Conservation (phyloP, 2,888 invertebrate genomes). For the Sinopyrophorus schimmeli region DNA sequence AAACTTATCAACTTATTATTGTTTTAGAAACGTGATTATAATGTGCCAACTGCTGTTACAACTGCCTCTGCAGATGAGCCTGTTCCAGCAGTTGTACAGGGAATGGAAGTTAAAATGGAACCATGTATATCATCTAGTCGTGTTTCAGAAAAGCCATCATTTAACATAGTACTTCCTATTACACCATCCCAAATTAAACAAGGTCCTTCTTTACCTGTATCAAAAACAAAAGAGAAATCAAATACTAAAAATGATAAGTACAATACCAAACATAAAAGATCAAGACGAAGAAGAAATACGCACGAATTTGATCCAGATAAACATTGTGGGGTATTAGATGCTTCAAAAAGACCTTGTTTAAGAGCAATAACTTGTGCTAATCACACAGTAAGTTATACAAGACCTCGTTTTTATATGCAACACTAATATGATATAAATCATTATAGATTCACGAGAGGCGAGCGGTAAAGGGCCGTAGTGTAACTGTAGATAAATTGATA, state of each 20-base stretch:
- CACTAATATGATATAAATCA: too few species aligned
- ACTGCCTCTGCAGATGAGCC: conserved; percentile 24
- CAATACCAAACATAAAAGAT: conserved; percentile 39
- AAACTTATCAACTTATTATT: background rate
- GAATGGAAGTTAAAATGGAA: conserved; percentile 33
- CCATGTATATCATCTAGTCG: conserved; percentile 22
- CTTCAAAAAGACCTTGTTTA: conserved; percentile 75
- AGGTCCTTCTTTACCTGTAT: background rate
- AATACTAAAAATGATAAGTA: too few species aligned
- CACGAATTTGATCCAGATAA: conserved; percentile 78
- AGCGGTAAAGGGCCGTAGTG: conserved; percentile 46
- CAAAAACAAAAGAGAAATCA: background rate
- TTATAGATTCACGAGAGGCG: conserved; percentile 45
- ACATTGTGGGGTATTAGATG: conserved; percentile 78
- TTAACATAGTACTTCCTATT: conserved; percentile 21
- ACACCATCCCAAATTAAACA: conserved; percentile 30
- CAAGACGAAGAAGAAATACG: conserved; percentile 40
- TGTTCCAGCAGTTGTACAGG: conserved; percentile 32
- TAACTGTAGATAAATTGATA: conserved; percentile 47
- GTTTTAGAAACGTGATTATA: conserved; percentile 30
- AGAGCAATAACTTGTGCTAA: conserved; percentile 69
- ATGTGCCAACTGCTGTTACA: conserved; percentile 19
- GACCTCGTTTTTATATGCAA: background rate
- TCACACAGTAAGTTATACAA: conserved; percentile 44
- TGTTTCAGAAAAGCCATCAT: too few species aligned